These are phyloP conservation scores for Sebastes schlegelii DNA, from an alignment of 2,113 vertebrate species.

Conservation along the genomic window DNA sequence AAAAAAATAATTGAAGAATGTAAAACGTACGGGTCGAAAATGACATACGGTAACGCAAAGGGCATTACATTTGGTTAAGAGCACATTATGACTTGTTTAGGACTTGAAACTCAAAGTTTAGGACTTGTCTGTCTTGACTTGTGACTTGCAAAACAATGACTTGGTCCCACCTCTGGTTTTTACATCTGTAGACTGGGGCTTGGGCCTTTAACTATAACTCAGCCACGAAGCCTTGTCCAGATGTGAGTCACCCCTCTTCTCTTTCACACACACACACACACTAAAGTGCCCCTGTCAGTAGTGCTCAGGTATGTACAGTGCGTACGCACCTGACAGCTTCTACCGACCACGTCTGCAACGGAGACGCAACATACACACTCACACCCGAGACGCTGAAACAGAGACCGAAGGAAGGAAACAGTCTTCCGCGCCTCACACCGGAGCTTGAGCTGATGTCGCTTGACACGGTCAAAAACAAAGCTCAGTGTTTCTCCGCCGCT, in stretches of 20 bases:
- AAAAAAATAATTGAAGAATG: no score
- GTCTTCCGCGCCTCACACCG: conserved; percentile 14
- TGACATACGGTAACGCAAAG: no score
- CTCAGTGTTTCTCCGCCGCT: conserved; percentile 65
- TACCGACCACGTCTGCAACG: conserved; percentile 38
- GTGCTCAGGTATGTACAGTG: conserved; percentile 36
- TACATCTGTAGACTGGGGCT: background rate
- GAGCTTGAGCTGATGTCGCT: conserved; percentile 79
- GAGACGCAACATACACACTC: conserved; percentile 41
- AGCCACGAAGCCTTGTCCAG: conserved; percentile 31
- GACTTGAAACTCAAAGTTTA: no score
- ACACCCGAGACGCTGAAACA: conserved; percentile 54
- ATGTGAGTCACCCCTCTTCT: conserved; percentile 59
- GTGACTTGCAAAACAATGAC: no score
- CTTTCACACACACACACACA: conserved; percentile 30
- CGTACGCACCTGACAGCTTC: conserved; percentile 68
- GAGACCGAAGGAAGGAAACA: conserved; percentile 50
- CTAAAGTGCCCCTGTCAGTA: conserved; percentile 64
- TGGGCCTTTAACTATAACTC: conserved; percentile 3
- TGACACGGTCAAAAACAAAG: conserved; percentile 81
- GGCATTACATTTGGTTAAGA: no score
- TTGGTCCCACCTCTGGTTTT: no score
- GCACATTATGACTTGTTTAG: no score
- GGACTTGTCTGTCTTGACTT: no score
- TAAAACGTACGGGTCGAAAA: no score